Evolutionary conservation across 2,797 vertebrate species (phyloP).

Genomic region (Intellagama lesueurii): DNA sequence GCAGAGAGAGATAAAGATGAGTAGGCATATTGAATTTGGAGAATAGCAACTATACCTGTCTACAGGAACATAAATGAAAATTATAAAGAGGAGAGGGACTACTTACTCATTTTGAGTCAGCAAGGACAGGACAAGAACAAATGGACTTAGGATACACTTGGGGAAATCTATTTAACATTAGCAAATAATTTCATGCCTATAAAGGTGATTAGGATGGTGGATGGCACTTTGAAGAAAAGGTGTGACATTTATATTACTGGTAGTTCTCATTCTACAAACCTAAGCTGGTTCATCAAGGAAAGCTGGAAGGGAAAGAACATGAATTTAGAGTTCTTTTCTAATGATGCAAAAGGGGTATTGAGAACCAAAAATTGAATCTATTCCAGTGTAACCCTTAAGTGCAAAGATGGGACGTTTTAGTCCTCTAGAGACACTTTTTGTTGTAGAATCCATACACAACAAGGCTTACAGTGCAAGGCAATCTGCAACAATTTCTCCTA

Average conservation of each 20-base stretch:
- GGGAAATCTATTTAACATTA: conserved; percentile 59
- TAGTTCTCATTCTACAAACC: conserved; percentile 1
- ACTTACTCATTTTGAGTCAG: conserved; percentile 62
- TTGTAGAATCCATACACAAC: too few relatives aligned
- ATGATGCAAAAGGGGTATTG: not conserved
- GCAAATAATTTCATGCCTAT: conserved; percentile 56
- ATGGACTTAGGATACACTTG: conserved; percentile 58
- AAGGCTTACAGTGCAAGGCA: too few relatives aligned
- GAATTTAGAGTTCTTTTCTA: not conserved
- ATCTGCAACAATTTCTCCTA: too few relatives aligned
- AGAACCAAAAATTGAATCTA: not conserved
- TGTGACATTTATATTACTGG: conserved; percentile 53
- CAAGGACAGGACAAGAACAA: conserved; percentile 64
- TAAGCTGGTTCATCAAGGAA: conserved; percentile 20
- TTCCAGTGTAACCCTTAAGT: not conserved
- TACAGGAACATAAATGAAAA: conserved; percentile 63
- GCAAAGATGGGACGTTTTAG: not conserved
- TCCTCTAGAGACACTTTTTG: not conserved
- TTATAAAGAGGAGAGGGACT: conserved; percentile 55
- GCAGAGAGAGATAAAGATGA: conserved; percentile 63
- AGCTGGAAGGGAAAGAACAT: not conserved
- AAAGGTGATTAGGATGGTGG: conserved; percentile 53
- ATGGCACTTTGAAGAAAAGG: conserved; percentile 32
- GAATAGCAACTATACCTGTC: conserved; percentile 60
- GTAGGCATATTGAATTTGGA: conserved; percentile 60